Evolutionary conservation across 2,113 vertebrate species (phyloP), one percentile per base, ranked within the genome.

Genomic region (Propithecus coquereli): DNA sequence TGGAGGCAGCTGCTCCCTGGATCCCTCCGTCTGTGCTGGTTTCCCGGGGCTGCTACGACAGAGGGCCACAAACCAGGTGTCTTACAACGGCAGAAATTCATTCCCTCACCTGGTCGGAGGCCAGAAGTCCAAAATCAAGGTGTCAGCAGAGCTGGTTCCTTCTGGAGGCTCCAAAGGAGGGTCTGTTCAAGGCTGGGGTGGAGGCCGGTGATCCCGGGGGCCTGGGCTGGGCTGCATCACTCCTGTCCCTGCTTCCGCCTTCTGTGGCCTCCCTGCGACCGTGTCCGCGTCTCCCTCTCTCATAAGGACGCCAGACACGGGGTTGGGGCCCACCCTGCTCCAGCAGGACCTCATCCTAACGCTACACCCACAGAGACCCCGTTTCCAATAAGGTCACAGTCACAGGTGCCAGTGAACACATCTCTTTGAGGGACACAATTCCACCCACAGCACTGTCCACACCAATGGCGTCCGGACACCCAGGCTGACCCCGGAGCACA

Each of bases 261-360:
- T 43, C 40, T 5, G 40, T 43, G 40, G 0, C 17, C 32, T 14
- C 45, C 63, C 7, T 25, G 22, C 23, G 57, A 25, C 57, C 23
- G 57, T 59, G 57, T 22, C 57, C 22, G 8, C 7, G 23, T 23
- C 7, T 59, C 57, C 57, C 57, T 43, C 61, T 37, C 45, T 27
- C 12, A 4, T 2, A 4, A 22, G 16, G 50, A 37, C 8, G 2
- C 17, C 18, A 30, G 50, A 18, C 10, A 1, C 0, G 1, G 27
- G 50, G 5, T 8, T 3, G 43, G 27, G 63, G 30, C 37, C 18
- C 32, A 3, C 40, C 11, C 50, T 10, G 0, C 6, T 37, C 17
- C 52, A 34, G 32, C 11, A 8, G 9, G 47, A 22, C 2, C 13
- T 5, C 52, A 54, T 54, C 52, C 16, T 54, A 54, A 54, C 52